Evolutionary conservation across 2,113 vertebrate species (phyloP).

Genomic region (Steatornis caripensis): DNA sequence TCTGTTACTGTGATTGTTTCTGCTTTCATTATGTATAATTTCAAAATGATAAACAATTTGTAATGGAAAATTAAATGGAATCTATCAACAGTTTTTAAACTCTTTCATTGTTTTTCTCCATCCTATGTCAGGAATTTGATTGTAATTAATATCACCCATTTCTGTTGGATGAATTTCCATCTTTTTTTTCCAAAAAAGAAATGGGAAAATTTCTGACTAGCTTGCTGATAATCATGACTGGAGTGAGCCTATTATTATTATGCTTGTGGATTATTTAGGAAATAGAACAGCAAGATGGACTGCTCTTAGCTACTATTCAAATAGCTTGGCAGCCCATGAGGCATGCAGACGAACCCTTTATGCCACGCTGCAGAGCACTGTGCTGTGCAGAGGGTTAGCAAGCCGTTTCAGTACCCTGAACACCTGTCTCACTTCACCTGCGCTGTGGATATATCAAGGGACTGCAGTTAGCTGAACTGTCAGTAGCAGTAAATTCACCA

Average conservation of each 20-base stretch:
- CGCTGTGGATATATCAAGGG: background rate
- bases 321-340: background rate
- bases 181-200: background rate
- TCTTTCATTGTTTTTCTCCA: background rate
- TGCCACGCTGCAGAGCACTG: accelerated
- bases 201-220: background rate
- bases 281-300: too few species aligned
- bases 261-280: background rate
- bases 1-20: background rate
- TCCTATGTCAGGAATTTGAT: background rate
- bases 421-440: background rate
- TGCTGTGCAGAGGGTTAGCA: accelerated
- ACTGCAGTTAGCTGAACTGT: background rate
- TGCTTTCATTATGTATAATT: background rate
- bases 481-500: background rate
- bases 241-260: background rate
- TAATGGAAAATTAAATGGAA: background rate
- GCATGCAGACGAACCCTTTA: accelerated
- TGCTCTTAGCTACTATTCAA: background rate
- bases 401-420: background rate
- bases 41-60: background rate
- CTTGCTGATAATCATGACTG: accelerated
- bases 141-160: background rate
- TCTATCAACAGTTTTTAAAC: background rate
- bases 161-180: background rate